Conservation (phyloP, 1,140 invertebrate genomes). For the Monochamus saltuarius region DNA sequence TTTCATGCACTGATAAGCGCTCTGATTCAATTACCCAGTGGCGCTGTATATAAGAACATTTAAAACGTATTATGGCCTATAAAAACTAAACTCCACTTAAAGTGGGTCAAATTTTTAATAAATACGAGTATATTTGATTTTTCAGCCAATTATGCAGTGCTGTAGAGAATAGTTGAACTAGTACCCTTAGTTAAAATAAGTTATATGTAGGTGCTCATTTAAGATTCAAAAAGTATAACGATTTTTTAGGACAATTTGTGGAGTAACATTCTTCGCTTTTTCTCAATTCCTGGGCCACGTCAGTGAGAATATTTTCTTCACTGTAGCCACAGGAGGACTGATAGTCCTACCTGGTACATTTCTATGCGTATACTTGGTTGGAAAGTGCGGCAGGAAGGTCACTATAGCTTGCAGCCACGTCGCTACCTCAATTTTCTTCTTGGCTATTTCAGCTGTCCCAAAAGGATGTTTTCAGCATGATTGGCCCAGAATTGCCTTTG, state of each 20-base stretch:
- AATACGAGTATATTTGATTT: no score
- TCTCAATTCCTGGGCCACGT: slow-evolving; percentile 72
- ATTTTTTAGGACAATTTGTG: slow-evolving; percentile 53
- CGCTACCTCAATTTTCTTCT: slow-evolving; percentile 60
- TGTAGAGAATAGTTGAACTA: neutral
- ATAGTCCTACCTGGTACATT: slow-evolving; percentile 69
- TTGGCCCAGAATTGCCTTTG: slow-evolving; percentile 59
- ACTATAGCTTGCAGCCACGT: slow-evolving; percentile 63
- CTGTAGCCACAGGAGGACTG: slow-evolving; percentile 64
- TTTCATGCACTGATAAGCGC: no score
- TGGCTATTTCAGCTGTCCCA: slow-evolving; percentile 60
- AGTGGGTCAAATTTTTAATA: no score
- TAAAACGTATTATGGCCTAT: neutral
- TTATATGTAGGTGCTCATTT: no score
- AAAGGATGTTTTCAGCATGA: slow-evolving; percentile 46
- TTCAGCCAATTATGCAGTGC: no score
- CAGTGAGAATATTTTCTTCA: slow-evolving; percentile 69
- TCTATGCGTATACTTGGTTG: slow-evolving; percentile 65
- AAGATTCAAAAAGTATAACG: neutral
- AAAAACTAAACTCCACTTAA: neutral
- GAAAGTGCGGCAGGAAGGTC: slow-evolving; percentile 61
- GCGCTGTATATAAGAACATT: no score
- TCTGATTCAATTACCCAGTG: no score
- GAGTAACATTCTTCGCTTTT: slow-evolving; percentile 72
- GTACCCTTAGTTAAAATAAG: slow-evolving; percentile 5